These are phyloP conservation scores for Dryomyza anilis DNA, from an alignment of 2,888 invertebrate genomes.

Conservation along the genomic window DNA sequence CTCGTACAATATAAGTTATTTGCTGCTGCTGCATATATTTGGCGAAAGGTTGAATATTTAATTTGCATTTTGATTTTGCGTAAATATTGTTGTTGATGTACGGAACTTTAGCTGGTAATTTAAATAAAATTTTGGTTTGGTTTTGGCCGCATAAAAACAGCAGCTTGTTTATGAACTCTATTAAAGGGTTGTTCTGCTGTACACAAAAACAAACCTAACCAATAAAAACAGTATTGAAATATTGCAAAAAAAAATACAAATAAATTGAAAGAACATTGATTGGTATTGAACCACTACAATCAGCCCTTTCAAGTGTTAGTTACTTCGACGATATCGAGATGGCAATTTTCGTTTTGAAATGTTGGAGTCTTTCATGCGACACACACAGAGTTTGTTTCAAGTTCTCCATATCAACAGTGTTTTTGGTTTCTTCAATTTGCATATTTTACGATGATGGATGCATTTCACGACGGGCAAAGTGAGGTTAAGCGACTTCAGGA, in stretches of 20 bases:
- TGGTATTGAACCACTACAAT: conserved; percentile 4
- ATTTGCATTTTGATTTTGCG: neutral
- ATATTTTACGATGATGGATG: conserved; percentile 27
- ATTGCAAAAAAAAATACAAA: neutral
- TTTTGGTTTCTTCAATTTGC: conserved; percentile 30
- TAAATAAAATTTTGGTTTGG: too few species aligned
- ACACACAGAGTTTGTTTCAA: neutral
- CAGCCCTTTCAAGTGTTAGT: too few species aligned
- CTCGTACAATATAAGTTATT: too few species aligned
- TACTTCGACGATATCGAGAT: too few species aligned
- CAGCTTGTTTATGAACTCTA: too few species aligned
- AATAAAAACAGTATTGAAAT: neutral
- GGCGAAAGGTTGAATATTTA: neutral
- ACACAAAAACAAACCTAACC: neutral
- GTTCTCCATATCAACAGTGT: conserved; percentile 14
- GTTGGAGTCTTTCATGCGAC: neutral
- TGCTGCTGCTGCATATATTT: too few species aligned
- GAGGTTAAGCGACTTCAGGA: too few species aligned
- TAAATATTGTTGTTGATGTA: neutral
- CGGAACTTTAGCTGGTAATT: too few species aligned
- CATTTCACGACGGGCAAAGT: neutral
- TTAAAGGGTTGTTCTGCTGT: too few species aligned
- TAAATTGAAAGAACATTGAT: conserved; percentile 15
- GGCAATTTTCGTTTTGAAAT: too few species aligned
- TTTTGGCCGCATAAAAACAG: too few species aligned